Base-by-base conservation (phyloP, 2,888 invertebrate species). In the Torymus tubicola region DNA sequence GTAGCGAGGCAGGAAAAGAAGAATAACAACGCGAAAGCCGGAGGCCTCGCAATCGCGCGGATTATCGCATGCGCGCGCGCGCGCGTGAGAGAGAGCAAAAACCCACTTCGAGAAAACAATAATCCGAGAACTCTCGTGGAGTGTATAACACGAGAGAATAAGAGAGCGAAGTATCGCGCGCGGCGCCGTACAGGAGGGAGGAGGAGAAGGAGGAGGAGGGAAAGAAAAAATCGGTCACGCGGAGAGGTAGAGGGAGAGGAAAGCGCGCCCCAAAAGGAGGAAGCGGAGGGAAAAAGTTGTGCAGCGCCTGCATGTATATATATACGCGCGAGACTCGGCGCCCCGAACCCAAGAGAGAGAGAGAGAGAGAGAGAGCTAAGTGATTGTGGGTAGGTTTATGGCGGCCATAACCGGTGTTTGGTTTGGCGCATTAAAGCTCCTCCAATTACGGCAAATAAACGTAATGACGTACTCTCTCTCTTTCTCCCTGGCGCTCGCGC, bases 301-400 rank as follows among this genome's bases (percentile, higher is more conserved):
- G 16, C n/a, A n/a, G 24, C 52, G 42, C n/a, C n/a, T n/a, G n/a
- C n/a, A n/a, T n/a, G n/a, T n/a, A n/a, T n/a, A n/a, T n/a, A n/a
- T n/a, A n/a, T 16, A 57, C 53, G 64, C 57, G 24, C 57, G 67
- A 2, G 31, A 11, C 3, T 14, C 18, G 64, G 42, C 11, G 12
- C 21, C 11, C 11, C 21, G 24, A 61, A 12, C 12, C 11, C 57
- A 53, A 16, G n/a, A 2, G 18, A 72, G n/a, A n/a, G n/a, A n/a
- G n/a, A n/a, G n/a, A n/a, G n/a, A n/a, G n/a, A n/a, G n/a, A n/a
- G 52, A 81, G 84, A 83, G 84, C 86, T 88, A 88, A 89, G 88
- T 89, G 89, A 89, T 89, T 88, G 89, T 86, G 88, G 89, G 89
- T 88, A 89, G 87, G 87, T 89, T 89, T 89, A 89, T 87, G 89